These are phyloP conservation scores for Sarcophaga variegata DNA, from an alignment of 2,888 invertebrate genomes.

Conservation along the genomic window DNA sequence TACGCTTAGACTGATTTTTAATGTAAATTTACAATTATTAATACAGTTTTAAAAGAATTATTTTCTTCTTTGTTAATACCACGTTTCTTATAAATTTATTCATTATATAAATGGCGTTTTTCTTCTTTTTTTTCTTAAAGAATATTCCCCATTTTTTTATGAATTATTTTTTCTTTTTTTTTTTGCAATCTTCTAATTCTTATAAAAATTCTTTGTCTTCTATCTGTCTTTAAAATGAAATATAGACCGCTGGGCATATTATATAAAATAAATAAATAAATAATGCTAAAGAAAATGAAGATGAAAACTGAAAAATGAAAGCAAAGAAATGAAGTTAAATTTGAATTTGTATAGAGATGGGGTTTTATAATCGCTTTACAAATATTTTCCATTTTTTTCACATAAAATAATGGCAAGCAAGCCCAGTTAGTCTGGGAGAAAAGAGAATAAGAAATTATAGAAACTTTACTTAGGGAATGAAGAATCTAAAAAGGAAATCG, in stretches of 20 bases:
- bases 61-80: neutral
- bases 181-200: neutral
- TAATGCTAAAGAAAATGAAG: neutral
- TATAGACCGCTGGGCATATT: conserved; percentile 27
- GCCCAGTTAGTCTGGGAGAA: too few species aligned
- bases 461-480: conserved; percentile 36
- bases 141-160: neutral
- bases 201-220: conserved; percentile 6
- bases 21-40: conserved; percentile 43
- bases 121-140: too few species aligned
- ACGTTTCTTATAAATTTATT: conserved; percentile 17
- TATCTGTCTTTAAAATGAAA: neutral
- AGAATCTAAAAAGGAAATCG: conserved; percentile 49
- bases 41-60: conserved; percentile 7
- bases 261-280: conserved; percentile 20
- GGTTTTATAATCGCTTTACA: conserved; percentile 53
- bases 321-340: neutral
- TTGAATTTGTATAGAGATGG: conserved; percentile 30
- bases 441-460: neutral
- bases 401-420: too few species aligned
- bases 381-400: conserved; percentile 8
- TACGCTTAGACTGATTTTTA: conserved; percentile 29
- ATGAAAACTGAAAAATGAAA: neutral
- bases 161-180: neutral
- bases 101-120: conserved; percentile 12